Percentiles rank a stretch among this genome's conserved stretches.
Conservation (phyloP, 2,113 vertebrate species). For the Xiphophorus hellerii region DNA sequence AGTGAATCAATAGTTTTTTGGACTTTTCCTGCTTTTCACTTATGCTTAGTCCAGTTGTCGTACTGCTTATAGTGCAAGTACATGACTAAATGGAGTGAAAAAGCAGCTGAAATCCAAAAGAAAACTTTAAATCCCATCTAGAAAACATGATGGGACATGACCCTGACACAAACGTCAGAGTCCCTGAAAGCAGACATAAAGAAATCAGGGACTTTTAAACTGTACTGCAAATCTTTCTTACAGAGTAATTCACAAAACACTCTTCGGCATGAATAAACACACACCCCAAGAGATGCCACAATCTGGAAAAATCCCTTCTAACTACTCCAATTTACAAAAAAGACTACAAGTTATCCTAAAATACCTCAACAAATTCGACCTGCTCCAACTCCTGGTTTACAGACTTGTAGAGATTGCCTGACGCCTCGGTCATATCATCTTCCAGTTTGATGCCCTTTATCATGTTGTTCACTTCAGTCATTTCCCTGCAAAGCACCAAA, state of each 20-base stretch:
- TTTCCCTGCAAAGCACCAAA: slow-evolving; percentile 23
- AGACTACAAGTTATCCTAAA: background rate
- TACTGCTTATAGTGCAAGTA: background rate
- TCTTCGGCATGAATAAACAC: background rate
- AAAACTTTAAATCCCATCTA: background rate
- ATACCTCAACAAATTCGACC: slow-evolving; percentile 33
- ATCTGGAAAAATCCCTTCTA: background rate
- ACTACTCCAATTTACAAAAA: background rate
- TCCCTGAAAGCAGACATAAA: background rate
- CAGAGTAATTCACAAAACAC: background rate
- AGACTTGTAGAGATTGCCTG: background rate
- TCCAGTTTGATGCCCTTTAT: slow-evolving; percentile 7
- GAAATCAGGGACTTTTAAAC: background rate
- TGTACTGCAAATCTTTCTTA: background rate
- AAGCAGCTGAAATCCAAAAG: background rate
- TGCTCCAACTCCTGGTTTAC: slow-evolving; percentile 1
- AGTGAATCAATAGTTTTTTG: background rate
- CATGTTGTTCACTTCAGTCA: slow-evolving; percentile 16
- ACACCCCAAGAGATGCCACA: background rate
- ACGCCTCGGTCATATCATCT: background rate
- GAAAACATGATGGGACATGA: background rate
- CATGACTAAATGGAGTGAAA: background rate
- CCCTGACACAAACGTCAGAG: background rate
- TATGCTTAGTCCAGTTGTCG: background rate
- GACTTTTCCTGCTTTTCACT: background rate